Base-by-base conservation (phyloP, 1,140 invertebrate genomes). In the Saccostrea echinata region DNA sequence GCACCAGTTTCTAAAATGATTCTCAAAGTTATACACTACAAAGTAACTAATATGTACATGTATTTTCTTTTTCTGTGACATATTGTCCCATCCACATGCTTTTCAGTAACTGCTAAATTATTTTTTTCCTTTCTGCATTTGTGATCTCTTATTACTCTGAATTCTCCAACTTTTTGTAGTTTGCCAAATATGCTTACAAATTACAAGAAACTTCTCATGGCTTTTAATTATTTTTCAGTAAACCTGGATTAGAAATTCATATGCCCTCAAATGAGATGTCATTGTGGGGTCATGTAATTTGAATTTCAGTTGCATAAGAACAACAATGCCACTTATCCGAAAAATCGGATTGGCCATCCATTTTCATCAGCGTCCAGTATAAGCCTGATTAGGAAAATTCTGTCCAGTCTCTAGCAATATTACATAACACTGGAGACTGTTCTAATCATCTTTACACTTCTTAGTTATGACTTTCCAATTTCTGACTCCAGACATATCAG, bases 291-390 rank as follows among this genome's bases (percentile, higher is more conserved):
- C 27, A 18, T 3, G 30, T 76, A 76, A 76, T 76, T 76, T 76
- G 68, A 76, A 76, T 76, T 76, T 76, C 27, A 76, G 68, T 76
- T 76, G 68, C 16, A 33, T 30, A 76, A 76, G 24, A 30, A 76
- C 68, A 76, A 76, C 68, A 76, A 76, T 76, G 68, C 27, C 13
- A 30, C 68, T 76, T 30, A 76, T 76, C 68, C 27, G 30, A 11
- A 33, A 76, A 76, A 76, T 76, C 68, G 68, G 68, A 76, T 76
- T 76, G 68, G 27, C 24, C 24, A 13, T 76, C 68, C 68, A 76
- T 33, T 33, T 76, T 30, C 68, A 76, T 76, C 68, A 76, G 27
- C 4, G 27, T 30, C 9, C 16, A 12, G 68, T 30, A 33, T 33
- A 76, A 76, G 68, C 27, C 27, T 30, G 27, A 76, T 76, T 76